These are phyloP conservation scores for Diarsia rubi DNA, from an alignment of 2,888 invertebrate species.

Conservation along the genomic window DNA sequence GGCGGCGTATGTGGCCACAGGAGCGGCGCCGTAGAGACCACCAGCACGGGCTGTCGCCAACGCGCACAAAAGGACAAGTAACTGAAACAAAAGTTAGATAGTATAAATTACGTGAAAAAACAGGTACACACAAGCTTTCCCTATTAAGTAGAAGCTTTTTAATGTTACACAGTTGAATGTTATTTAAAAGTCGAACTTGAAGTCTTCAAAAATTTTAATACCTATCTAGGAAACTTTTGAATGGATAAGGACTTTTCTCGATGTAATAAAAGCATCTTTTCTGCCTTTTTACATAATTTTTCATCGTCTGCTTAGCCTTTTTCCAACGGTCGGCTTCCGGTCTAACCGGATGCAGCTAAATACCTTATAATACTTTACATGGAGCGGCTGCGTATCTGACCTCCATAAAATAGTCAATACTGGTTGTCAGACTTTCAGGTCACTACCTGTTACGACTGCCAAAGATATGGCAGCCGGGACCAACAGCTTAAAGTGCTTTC, in stretches of 20 bases:
- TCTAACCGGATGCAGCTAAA: no score
- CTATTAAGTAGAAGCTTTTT: not conserved
- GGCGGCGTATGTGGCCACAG: conserved; percentile 67
- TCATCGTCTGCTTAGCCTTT: no score
- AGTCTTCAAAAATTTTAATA: not conserved
- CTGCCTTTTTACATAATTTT: not conserved
- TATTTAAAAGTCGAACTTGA: not conserved
- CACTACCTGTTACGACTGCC: no score
- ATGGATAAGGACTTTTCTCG: not conserved
- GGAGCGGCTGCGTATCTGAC: no score
- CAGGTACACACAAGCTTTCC: not conserved
- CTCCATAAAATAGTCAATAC: no score
- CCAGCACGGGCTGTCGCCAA: conserved; percentile 91
- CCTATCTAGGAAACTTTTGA: no score
- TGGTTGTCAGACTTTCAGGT: no score
- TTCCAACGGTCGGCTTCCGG: no score
- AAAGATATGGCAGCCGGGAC: no score
- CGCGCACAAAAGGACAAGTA: conserved; percentile 89
- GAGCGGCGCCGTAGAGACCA: conserved; percentile 75
- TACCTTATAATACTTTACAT: no score
- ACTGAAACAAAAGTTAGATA: conserved; percentile 74
- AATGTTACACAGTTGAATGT: not conserved
- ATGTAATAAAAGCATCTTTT: not conserved
- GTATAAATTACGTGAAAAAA: not conserved
- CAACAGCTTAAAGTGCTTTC: no score